Base-by-base conservation (phyloP, 1,140 invertebrate genomes). In the Daktulosphaira vitifoliae region DNA sequence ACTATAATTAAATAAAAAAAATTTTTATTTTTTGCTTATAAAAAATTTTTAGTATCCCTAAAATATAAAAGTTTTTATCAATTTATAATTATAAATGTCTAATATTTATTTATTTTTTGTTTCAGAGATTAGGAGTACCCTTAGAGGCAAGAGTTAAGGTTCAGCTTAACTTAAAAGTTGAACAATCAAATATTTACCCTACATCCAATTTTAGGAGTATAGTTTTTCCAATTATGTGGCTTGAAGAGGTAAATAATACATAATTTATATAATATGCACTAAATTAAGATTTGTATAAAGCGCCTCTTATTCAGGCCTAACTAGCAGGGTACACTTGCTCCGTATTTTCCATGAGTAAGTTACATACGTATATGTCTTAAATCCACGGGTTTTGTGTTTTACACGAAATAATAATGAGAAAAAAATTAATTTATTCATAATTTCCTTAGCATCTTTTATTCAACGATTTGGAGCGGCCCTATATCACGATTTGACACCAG, bases 201-300 rank as follows among this genome's bases (percentile, higher is more conserved):
- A 87, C 89, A 9, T 75, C 82, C 64, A 84, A 87, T 56, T 88
- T 93, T 69, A 84, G 86, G 1, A 82, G 84, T 71, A 88, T 90
- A 42, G 79, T 89, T 0, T 90, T 90, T 73, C 90, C 90, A 0
- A 81, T 92, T 33, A 88, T 92, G 82, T 92, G 89, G 90, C 67
- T 91, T 1, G 87, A 92, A 77, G 89, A 91, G 79, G 86, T 87
- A 75, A 77, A 74, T 68, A 29, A 16, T n/a, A 25, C 33, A 46
- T 33, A 38, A 62, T 26, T 9, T 25, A 48, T 22, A 23, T 33
- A 0, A 20, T 23, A 15, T 8, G 4, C 46, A 18, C 48, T 23
- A 9, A 2, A 33, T n/a, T n/a, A n/a, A n/a, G n/a, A n/a, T n/a
- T n/a, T n/a, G n/a, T n/a, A n/a, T n/a, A n/a, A n/a, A 23, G 8